Evolutionary conservation across 1,140 invertebrate species (phyloP).

Genomic region (Arctopsyche grandis): DNA sequence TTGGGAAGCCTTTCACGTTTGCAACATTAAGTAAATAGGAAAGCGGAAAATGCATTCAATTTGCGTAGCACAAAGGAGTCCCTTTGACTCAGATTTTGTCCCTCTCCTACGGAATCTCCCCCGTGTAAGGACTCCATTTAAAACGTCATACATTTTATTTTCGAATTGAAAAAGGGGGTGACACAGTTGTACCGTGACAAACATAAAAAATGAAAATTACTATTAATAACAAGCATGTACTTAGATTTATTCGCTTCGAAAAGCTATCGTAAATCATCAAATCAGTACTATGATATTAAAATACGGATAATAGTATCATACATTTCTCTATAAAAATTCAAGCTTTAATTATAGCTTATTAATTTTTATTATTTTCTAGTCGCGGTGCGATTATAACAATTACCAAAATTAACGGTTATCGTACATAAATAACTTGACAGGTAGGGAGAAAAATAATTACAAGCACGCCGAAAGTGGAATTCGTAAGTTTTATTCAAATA

Average conservation of each 20-base stretch:
- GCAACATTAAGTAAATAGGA: slow-evolving; percentile 37
- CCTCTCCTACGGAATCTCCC: not conserved
- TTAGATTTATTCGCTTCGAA: not conserved
- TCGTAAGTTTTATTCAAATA: slow-evolving; percentile 26
- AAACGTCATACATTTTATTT: slow-evolving; percentile 53
- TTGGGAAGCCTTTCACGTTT: not conserved
- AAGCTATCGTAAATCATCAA: slow-evolving; percentile 6
- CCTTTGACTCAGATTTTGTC: not conserved
- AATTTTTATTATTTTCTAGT: not conserved
- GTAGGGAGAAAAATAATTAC: slow-evolving; percentile 15
- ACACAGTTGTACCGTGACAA: not conserved
- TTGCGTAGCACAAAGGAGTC: slow-evolving; percentile 40
- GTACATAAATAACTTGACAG: slow-evolving; percentile 25
- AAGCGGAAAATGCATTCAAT: slow-evolving; percentile 45
- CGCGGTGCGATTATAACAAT: not conserved
- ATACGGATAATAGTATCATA: not conserved
- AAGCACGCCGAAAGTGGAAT: slow-evolving; percentile 13
- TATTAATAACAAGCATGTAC: not conserved
- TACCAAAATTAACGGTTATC: slow-evolving; percentile 23
- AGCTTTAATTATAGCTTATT: not conserved
- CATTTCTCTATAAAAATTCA: not conserved
- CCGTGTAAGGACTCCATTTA: slow-evolving; percentile 35
- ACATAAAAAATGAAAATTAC: slow-evolving; percentile 12
- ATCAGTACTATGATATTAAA: slow-evolving; percentile 5
- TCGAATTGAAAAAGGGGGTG: slow-evolving; percentile 21